A percentile compares a stretch with the other conserved stretches of the same genome.
phyloP scores from a whole-genome alignment of 2,797 vertebrate species.

The Gymnopithys bicolor region DNA sequence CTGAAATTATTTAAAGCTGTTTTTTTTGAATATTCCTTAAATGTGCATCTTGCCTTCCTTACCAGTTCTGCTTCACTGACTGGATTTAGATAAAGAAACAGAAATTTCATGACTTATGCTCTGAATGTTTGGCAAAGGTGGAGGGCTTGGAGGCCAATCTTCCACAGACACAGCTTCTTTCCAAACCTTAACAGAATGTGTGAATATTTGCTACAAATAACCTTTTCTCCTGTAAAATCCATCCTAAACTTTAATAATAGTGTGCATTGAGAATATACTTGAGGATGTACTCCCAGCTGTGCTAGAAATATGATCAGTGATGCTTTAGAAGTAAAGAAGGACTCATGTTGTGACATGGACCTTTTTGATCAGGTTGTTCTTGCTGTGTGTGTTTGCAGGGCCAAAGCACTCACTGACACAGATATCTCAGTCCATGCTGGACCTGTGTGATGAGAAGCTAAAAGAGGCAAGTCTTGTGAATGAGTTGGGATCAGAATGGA shows the following conservation, averaged over 20 bases:
- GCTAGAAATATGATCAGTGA: not conserved
- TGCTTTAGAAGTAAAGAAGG: not conserved
- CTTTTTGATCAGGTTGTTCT: not conserved
- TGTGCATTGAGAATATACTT: not conserved
- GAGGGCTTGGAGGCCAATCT: not conserved
- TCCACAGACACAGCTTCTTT: not conserved
- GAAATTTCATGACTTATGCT: not conserved
- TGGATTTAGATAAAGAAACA: not conserved
- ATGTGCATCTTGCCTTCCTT: not conserved
- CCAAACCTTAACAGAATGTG: not conserved
- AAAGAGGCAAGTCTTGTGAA: slow-evolving; percentile 88
- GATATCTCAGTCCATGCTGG: slow-evolving; percentile 95
- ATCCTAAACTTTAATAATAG: not conserved
- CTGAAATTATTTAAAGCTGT: not conserved
- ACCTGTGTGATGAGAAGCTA: slow-evolving; percentile 93
- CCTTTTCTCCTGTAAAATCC: not conserved
- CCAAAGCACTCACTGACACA: slow-evolving; percentile 96
- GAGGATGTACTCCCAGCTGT: not conserved
- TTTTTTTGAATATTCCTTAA: not conserved
- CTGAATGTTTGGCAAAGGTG: not conserved
- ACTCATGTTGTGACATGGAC: not conserved
- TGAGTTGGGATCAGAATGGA: not conserved
- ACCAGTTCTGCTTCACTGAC: not conserved
- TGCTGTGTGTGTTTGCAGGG: slow-evolving; percentile 79
- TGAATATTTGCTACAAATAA: not conserved